phyloP scores from a whole-genome alignment of 2,888 invertebrate species.

The Lasioglossum malachurum region DNA sequence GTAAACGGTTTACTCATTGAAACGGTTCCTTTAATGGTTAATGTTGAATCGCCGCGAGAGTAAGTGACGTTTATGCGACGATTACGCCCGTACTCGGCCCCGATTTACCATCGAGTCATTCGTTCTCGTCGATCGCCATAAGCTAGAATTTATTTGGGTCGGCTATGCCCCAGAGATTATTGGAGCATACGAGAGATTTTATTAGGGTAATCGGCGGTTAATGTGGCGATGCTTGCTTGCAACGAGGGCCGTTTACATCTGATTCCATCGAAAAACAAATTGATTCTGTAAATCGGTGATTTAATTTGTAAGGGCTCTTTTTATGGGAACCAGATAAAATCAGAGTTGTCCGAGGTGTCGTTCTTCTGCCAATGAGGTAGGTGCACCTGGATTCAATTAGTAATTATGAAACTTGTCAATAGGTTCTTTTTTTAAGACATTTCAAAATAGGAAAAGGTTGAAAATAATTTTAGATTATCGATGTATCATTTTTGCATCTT shows the following conservation, averaged over 20 bases:
- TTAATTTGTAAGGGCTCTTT: neutral
- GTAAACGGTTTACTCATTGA: conserved; percentile 2
- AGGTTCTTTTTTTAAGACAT: too few species aligned
- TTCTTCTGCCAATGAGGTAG: neutral
- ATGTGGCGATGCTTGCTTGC: neutral
- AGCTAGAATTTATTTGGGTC: neutral
- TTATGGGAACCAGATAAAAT: neutral
- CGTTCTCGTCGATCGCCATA: neutral
- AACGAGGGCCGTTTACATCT: neutral
- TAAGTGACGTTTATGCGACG: neutral
- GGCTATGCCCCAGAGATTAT: neutral
- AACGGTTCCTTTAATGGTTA: conserved; percentile 3
- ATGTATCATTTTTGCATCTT: neutral
- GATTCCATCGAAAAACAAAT: neutral
- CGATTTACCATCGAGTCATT: neutral
- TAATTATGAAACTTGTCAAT: neutral
- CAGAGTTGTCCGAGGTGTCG: neutral
- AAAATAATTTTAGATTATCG: neutral
- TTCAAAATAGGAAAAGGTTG: neutral
- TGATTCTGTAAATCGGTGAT: neutral
- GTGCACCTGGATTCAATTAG: neutral
- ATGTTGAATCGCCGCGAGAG: neutral
- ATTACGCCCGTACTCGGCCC: neutral
- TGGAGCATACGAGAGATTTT: neutral
- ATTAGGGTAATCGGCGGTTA: neutral